Conservation (phyloP, 2,113 vertebrate genomes). For the Grantiella picta region DNA sequence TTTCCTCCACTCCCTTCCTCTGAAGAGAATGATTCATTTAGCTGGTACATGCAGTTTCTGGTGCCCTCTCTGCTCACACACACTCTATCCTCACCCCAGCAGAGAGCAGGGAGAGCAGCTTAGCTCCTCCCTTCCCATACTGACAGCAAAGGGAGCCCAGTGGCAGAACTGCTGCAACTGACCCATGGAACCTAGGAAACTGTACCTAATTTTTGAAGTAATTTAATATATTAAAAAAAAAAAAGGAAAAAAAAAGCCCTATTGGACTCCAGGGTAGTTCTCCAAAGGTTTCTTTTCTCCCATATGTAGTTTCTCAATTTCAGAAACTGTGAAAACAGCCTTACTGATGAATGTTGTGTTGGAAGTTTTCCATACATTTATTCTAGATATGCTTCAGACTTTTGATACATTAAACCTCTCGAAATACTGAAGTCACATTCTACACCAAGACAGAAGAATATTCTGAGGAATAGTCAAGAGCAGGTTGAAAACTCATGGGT, state of each 20-base stretch:
- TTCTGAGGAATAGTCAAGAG: background rate
- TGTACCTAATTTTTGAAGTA: background rate
- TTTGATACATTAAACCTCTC: background rate
- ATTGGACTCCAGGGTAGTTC: background rate
- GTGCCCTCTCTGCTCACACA: background rate
- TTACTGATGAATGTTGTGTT: background rate
- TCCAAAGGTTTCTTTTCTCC: background rate
- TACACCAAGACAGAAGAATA: background rate
- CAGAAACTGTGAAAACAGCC: background rate
- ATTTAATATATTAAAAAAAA: background rate
- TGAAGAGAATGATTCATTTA: background rate
- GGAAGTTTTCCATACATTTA: background rate
- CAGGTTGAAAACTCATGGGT: background rate
- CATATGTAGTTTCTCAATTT: background rate
- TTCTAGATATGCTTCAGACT: background rate
- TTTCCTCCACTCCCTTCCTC: background rate
- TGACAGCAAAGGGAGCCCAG: background rate
- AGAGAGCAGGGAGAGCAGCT: background rate
- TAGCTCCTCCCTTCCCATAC: background rate
- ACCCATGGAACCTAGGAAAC: background rate
- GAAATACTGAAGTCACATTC: background rate
- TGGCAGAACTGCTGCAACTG: background rate
- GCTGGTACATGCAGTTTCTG: background rate
- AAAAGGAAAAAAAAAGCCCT: background rate
- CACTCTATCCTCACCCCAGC: background rate